Base-by-base conservation (phyloP, 2,797 vertebrate genomes). In the Pangasius macronema region DNA sequence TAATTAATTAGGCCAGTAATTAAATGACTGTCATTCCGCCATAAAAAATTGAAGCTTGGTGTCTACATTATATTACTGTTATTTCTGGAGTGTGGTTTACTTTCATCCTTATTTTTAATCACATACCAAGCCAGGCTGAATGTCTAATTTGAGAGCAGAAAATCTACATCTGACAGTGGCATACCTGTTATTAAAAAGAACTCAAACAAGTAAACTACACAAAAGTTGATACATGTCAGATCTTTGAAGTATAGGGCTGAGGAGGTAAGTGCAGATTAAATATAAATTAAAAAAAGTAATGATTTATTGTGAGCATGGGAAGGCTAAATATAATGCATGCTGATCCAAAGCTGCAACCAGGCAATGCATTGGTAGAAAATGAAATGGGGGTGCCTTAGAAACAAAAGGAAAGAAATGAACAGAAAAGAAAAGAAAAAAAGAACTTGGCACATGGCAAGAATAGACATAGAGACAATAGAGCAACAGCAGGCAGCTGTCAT, bases 391-490 rank as follows among this genome's bases (percentile, higher is more conserved):
- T 59, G 24, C 10, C 24, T n/a, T 36, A 55, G 24, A 72, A 42
- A 72, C 42, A 16, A n/a, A 24, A 70, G 51, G 27, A 16, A 51
- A 51, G 27, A 13, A 72, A 73, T 46, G 46, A 46, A 46, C 46
- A 73, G 42, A 39, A 61, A 61, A 27, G 7, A 27, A 61, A 75
- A 86, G 53, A 10, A 39, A 81, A 75, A 86, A 63, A 10, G n/a
- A 81, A 67, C 22, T 61, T 51, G 7, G 24, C 84, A 75, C 63
- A 65, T 46, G 18, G 27, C 42, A 63, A 59, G 75, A 49, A 85
- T 63, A 84, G 81, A 33, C 67, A 61, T 46, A 27, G 39, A 88
- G 22, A 79, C 33, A 22, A 68, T 67, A 86, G 79, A 87, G 59
- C 49, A 87, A 33, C 53, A 67, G 77, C 51, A 76, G 65, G 63